Base-by-base conservation (phyloP, 2,113 vertebrate species). In the Solea solea region DNA sequence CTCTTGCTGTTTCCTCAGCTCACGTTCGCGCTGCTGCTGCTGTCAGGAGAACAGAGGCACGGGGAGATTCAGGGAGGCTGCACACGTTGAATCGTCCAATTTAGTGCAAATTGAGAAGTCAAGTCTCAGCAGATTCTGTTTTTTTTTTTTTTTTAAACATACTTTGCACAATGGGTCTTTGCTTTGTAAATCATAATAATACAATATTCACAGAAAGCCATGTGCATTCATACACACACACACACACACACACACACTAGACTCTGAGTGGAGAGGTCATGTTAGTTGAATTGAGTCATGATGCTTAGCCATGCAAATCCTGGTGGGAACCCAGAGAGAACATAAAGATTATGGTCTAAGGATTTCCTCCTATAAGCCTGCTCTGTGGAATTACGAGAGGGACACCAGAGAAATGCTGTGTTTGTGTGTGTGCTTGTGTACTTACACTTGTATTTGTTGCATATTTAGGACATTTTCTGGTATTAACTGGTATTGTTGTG, bases 21-120 rank as follows among this genome's bases (percentile, higher is more conserved):
- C 97, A 7, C 96, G 96, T 84, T 98, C 96, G 2, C 95, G 91
- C 16, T 95, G 94, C 69, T 99, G 96, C 80, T 99, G 97, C 97
- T 98, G 88, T 46, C 1, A 10, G 53, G 39, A 61, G 52, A 78
- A 63, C 15, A 49, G 41, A 58, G 8, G 25, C 0, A 16, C 60
- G 51, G 14, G 69, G 25, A 16, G n/a, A 52, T 21, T 70, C 8
- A 66, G 54, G 12, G 53, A 41, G 9, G 1, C 8, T 10, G 45
- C 21, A 10, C 21, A 25, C 28, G 5, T 10, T 13, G 27, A 28
- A 4, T 10, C 28, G 13, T 16, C 46, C n/a, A n/a, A 2, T 48
- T 13, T 12, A 48, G 14, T 48, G 45, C 4, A 46, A 76, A 57
- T 73, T 11, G 45, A 44, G 27, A 70, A 46, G 56, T 28, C 50